Evolutionary conservation across 2,797 vertebrate genomes (phyloP).

Genomic region (Enteromius trimaculatus): DNA sequence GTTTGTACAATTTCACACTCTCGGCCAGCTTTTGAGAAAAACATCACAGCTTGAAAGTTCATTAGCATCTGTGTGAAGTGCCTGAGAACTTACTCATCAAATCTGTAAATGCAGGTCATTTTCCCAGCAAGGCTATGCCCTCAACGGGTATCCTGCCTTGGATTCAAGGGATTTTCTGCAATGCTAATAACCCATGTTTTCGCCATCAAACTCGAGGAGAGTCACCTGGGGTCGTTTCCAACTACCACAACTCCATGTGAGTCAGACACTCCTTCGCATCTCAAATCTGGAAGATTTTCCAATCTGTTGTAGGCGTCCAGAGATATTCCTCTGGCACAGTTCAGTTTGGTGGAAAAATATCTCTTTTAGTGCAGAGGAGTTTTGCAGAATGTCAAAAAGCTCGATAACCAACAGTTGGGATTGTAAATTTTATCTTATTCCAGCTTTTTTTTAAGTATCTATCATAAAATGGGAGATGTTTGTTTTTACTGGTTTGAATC

Average conservation of each 20-base stretch:
- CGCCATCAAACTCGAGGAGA: slow-evolving; percentile 86
- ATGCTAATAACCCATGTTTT: slow-evolving; percentile 95
- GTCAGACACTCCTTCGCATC: slow-evolving; percentile 9
- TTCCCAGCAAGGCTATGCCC: slow-evolving; percentile 97
- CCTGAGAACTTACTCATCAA: background rate
- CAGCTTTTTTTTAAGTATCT: background rate
- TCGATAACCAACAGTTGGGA: background rate
- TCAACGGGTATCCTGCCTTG: slow-evolving; percentile 92
- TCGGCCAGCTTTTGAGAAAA: background rate
- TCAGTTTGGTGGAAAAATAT: background rate
- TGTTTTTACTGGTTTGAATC: background rate
- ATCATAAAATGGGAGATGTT: background rate
- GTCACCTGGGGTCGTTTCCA: slow-evolving; percentile 88
- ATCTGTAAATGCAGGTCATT: slow-evolving; percentile 85
- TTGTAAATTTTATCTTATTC: background rate
- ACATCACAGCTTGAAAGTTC: background rate
- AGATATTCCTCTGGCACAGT: background rate
- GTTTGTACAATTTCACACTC: background rate
- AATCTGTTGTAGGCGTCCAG: background rate
- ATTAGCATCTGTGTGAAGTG: background rate
- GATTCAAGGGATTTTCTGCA: slow-evolving; percentile 97
- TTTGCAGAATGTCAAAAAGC: background rate
- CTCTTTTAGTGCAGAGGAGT: background rate
- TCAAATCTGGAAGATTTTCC: slow-evolving; percentile 6
- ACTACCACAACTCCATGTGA: slow-evolving; percentile 96